Percentiles rank a stretch among this genome's conserved stretches.
phyloP scores from a whole-genome alignment of 2,113 vertebrate species.

The Ploceus nigricollis region DNA sequence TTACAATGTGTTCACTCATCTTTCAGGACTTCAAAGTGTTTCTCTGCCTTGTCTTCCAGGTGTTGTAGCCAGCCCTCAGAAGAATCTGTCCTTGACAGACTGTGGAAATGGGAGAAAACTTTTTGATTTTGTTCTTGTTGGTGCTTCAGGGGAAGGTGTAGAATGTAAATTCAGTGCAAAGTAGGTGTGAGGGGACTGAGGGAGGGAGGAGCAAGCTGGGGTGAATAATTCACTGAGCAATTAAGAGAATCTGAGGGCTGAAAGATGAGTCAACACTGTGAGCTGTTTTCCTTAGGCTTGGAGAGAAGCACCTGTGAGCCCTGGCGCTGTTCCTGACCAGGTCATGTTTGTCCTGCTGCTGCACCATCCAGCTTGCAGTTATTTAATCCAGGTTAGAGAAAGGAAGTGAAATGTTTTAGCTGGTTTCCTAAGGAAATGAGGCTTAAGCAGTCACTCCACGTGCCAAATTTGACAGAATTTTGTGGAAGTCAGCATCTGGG shows the following conservation, averaged over 20 bases:
- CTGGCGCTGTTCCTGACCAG: conserved; percentile 25
- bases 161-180: background rate
- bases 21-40: background rate
- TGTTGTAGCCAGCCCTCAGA: background rate
- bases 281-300: background rate
- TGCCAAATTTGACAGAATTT: conserved; percentile 20
- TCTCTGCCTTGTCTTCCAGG: background rate
- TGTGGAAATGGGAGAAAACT: background rate
- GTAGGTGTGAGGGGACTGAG: background rate
- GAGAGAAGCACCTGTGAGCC: conserved; percentile 35
- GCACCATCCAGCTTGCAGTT: background rate
- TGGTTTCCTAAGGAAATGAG: conserved; percentile 63
- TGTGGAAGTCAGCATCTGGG: conserved; percentile 10
- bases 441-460: conserved; percentile 25
- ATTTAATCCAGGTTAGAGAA: conserved; percentile 36
- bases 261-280: conserved; percentile 5
- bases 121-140: background rate
- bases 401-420: conserved; percentile 44
- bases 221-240: conserved; percentile 30
- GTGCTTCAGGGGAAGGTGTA: background rate
- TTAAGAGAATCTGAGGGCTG: background rate
- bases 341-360: conserved; percentile 53
- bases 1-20: background rate
- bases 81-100: background rate
- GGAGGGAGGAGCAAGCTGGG: background rate